phyloP scores from a whole-genome alignment of 2,797 vertebrate genomes.

The Trachurus trachurus region DNA sequence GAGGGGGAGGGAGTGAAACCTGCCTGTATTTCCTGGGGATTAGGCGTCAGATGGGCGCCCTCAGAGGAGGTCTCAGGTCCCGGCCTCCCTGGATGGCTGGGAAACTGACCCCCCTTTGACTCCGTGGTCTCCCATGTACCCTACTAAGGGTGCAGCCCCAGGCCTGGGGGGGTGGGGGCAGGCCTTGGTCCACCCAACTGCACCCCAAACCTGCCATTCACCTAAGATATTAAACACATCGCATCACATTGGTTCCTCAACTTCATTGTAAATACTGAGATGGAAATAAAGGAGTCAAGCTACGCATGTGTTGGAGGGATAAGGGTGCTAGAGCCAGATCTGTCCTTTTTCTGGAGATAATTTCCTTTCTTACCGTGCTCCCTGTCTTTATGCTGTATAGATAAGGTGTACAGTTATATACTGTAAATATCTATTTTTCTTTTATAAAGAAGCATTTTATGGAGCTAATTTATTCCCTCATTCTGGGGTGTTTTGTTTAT shows the following conservation, averaged over 20 bases:
- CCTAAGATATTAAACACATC: background rate
- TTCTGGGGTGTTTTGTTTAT: no score
- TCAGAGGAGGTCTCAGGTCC: slow-evolving; percentile 84
- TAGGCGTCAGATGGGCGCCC: slow-evolving; percentile 84
- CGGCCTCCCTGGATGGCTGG: slow-evolving; percentile 82
- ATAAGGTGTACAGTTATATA: no score
- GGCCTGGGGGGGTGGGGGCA: slow-evolving; percentile 30
- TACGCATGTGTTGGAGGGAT: no score
- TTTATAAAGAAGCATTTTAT: no score
- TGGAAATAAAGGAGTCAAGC: no score
- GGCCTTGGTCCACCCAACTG: no score
- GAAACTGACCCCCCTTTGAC: slow-evolving; percentile 87
- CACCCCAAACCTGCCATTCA: background rate
- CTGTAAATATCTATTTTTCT: no score
- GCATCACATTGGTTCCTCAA: background rate
- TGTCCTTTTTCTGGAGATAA: no score
- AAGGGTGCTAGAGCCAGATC: no score
- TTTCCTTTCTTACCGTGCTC: no score
- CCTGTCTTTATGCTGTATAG: no score
- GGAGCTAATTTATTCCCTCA: no score
- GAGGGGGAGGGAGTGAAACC: slow-evolving; percentile 63
- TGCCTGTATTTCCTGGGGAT: slow-evolving; percentile 88
- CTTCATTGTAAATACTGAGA: background rate
- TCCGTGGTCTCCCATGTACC: slow-evolving; percentile 64
- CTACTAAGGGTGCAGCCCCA: slow-evolving; percentile 59